Conservation (phyloP, 2,113 vertebrate genomes). For the Mellivora capensis region DNA sequence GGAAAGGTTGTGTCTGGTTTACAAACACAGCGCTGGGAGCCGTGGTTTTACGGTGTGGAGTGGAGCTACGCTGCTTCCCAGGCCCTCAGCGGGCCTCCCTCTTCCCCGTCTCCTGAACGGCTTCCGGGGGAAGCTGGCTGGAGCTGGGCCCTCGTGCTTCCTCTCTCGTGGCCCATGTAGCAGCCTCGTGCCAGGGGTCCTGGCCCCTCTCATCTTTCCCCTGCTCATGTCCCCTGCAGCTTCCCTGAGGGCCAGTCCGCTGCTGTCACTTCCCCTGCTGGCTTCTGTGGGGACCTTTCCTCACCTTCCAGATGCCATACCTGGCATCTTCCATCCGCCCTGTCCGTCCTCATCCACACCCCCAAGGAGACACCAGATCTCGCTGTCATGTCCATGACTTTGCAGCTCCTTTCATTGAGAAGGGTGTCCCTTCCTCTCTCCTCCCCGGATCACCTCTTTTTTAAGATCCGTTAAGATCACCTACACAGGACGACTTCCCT, state of each 20-base stretch:
- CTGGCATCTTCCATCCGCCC: rapidly evolving
- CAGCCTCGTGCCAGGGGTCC: not conserved
- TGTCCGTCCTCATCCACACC: not conserved
- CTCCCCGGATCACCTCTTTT: not conserved
- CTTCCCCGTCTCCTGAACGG: not conserved
- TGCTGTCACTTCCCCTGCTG: not conserved
- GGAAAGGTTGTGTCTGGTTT: rapidly evolving
- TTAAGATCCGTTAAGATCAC: not conserved
- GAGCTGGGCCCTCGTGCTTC: not conserved
- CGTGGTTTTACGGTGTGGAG: not conserved
- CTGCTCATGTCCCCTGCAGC: rapidly evolving
- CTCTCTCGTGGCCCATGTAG: not conserved
- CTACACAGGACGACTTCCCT: rapidly evolving
- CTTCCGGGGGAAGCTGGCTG: not conserved
- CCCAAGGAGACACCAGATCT: not conserved
- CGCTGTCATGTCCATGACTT: not conserved
- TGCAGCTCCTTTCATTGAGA: not conserved
- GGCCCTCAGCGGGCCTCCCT: not conserved
- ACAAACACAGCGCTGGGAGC: rapidly evolving
- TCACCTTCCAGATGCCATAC: not conserved
- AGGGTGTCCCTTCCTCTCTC: not conserved
- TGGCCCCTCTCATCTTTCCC: rapidly evolving
- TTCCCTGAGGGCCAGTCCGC: rapidly evolving
- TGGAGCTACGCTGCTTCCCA: rapidly evolving
- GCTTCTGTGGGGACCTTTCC: not conserved